Base-by-base conservation (phyloP, 2,888 invertebrate species). In the Bruchidius siliquastri region DNA sequence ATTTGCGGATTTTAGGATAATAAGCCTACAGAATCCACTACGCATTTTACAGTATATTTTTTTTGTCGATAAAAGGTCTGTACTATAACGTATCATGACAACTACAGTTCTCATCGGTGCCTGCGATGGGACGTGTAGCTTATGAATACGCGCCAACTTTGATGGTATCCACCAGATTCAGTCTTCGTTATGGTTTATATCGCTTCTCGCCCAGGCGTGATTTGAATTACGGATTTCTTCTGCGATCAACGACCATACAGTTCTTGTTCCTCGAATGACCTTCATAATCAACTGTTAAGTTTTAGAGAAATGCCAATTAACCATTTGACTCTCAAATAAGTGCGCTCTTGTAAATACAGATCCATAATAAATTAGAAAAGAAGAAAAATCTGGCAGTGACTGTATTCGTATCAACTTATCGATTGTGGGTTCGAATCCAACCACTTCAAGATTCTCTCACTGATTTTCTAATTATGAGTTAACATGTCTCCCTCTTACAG, bases 231-330 rank as follows among this genome's bases (percentile, higher is more conserved):
- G 22, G 70, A 70, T 30, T 30, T 70, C 26, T 32, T 70, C 26
- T 20, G 68, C 73, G 73, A 70, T 30, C 32, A 8, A 71, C 70
- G 70, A 70, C 71, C 68, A 49, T 49, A 18, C 18, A 13, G 49
- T 49, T 1, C 49, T 49, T 49, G 30, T 30, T 30, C 21, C 70
- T 66, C 66, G 68, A 71, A 68, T 69, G 74, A 76, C 75, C 76
- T 74, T 76, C 74, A 73, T 22, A 68, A 69, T 8, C 49, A 49
- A 49, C 49, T 49, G 49, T 13, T 49, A 49, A 1, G 18, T 49
- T 49, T 49, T 13, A n/a, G 1, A 18, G 49, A 26, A 26, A 2
- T 26, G 2, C n/a, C n/a, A n/a, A n/a, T n/a, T n/a, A n/a, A n/a
- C n/a, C n/a, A n/a, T n/a, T n/a, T n/a, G n/a, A n/a, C n/a, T n/a